Evolutionary conservation across 2,113 vertebrate genomes (phyloP), one percentile per base, ranked within the genome.

Genomic region (Macrotus californicus): DNA sequence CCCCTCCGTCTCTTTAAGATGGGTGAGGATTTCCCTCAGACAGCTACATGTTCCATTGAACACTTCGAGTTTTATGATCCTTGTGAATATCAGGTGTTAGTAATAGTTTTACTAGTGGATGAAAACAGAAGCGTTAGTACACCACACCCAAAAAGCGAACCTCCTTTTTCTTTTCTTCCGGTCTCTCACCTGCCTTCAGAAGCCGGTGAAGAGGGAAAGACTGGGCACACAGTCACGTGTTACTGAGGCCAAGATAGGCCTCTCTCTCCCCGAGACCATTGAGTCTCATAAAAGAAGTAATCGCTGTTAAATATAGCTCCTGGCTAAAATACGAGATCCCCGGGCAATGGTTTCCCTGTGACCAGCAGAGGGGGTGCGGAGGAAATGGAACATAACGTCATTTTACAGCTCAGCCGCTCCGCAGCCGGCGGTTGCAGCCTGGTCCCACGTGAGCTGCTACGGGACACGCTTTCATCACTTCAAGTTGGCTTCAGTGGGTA

Each of bases 71-170:
- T 69, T 79, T 48, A 14, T 21, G 50, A 79, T 18, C 24, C 75
- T 92, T 82, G 15, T 48, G 67, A 86, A n/a, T 72, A 43, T 31
- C 52, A n/a, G 84, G 24, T 70, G 13, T 79, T 66, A 21, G 21
- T 50, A 39, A 52, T 91, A 41, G 76, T 94, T 92, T 79, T 43
- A 83, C 15, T 81, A 93, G 67, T 14, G 41, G 54, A n/a, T 56
- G n/a, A 67, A 93, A 94, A 75, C 41, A 81, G n/a, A 84, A 93
- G 5, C 48, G 29, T 66, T 66, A 29, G 0, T 22, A 10, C 46
- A 43, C 48, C 48, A 50, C 41, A 76, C 22, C 91, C n/a, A 24
- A 82, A 66, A 86, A 14, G 7, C 9, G 22, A 70, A 75, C 22
- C 10, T 50, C 46, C 16, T 66, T 64, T 88, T 69, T 24, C 16